Percentiles rank a stretch among this genome's conserved stretches.
Conservation (phyloP, 1,140 invertebrate species). For the Calosoma granatense region DNA sequence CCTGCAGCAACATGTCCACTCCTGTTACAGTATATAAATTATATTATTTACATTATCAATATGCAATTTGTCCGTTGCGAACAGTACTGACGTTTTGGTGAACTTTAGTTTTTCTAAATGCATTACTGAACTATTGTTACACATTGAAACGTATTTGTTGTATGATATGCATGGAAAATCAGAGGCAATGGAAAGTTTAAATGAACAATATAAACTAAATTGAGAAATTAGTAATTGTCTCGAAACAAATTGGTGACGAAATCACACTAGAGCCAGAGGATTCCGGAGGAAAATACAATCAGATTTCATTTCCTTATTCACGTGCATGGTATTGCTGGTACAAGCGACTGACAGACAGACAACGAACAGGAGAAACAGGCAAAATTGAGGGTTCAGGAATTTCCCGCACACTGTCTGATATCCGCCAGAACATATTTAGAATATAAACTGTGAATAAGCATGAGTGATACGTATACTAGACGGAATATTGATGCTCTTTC, state of each 20-base stretch:
- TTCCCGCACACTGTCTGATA: background rate
- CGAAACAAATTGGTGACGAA: background rate
- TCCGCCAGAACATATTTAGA: background rate
- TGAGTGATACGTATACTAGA: background rate
- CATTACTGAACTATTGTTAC: no score
- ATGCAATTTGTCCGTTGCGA: background rate
- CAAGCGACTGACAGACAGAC: background rate
- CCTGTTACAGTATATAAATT: background rate
- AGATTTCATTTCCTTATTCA: background rate
- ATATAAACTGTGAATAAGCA: background rate
- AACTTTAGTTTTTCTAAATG: no score
- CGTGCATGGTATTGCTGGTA: no score
- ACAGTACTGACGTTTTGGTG: no score
- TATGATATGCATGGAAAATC: no score
- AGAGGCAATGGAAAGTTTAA: no score
- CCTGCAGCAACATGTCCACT: background rate
- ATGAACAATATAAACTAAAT: no score
- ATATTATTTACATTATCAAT: background rate
- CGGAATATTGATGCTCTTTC: no score
- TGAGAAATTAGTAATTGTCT: background rate
- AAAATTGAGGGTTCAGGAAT: background rate
- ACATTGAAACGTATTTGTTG: no score
- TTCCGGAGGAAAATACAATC: background rate
- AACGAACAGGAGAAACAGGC: background rate
- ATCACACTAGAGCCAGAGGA: background rate